Conservation (phyloP, 2,113 vertebrate genomes). For the Nanorana parkeri region DNA sequence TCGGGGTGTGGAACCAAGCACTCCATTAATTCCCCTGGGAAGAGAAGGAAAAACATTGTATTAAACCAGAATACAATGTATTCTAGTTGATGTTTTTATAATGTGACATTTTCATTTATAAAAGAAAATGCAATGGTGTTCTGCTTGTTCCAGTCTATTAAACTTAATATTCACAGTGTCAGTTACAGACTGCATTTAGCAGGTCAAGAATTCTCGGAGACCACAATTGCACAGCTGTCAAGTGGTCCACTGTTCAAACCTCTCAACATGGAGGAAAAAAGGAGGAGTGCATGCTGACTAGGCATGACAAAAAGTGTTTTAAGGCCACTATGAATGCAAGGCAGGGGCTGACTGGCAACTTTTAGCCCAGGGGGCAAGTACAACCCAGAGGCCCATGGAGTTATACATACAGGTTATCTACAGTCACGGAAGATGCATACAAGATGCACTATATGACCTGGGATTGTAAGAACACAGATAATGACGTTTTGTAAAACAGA, state of each 20-base stretch:
- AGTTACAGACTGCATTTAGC: not conserved
- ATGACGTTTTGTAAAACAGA: not conserved
- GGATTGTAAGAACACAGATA: not conserved
- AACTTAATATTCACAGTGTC: not conserved
- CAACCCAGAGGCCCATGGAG: too few relatives aligned
- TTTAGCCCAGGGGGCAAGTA: too few relatives aligned
- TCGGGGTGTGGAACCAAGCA: slow-evolving; percentile 87
- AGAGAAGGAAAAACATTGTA: slow-evolving; percentile 36
- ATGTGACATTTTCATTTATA: slow-evolving; percentile 3
- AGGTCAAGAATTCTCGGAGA: slow-evolving; percentile 6
- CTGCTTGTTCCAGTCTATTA: not conserved
- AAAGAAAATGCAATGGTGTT: not conserved
- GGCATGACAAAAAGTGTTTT: not conserved
- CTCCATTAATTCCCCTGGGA: slow-evolving; percentile 87
- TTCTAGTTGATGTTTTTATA: slow-evolving; percentile 2
- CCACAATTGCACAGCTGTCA: not conserved
- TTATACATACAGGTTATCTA: too few relatives aligned
- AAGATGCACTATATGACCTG: too few relatives aligned
- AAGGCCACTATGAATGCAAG: not conserved
- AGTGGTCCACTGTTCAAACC: slow-evolving; percentile 5
- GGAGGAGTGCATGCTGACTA: not conserved
- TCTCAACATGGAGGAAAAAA: not conserved
- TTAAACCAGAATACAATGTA: not conserved
- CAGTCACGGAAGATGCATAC: too few relatives aligned
- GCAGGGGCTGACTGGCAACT: too few relatives aligned